phyloP scores from a whole-genome alignment of 2,797 vertebrate genomes.

The Cynodonichthys magdalenae region DNA sequence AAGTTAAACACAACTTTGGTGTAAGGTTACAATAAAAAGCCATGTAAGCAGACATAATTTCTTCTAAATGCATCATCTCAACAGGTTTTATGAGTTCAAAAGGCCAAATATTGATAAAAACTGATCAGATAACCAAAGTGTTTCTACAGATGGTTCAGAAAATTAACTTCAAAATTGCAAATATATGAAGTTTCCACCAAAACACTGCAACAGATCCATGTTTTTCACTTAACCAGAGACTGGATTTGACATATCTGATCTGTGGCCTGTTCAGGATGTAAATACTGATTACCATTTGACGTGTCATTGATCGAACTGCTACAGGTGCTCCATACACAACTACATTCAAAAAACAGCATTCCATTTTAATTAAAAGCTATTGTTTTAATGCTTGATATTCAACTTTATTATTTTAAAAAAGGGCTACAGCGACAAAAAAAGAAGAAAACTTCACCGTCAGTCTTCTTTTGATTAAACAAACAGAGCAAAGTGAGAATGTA shows the following conservation, averaged over 20 bases:
- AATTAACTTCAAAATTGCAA: too few relatives aligned
- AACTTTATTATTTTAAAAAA: slow-evolving; percentile 48
- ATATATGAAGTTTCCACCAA: not conserved
- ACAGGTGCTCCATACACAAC: slow-evolving; percentile 10
- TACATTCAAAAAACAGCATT: not conserved
- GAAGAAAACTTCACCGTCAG: slow-evolving; percentile 36
- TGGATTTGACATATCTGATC: not conserved
- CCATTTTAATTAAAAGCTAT: slow-evolving; percentile 48
- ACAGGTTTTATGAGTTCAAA: too few relatives aligned
- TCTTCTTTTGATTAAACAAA: slow-evolving; percentile 46
- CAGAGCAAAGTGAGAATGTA: slow-evolving; percentile 18
- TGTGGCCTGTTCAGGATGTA: slow-evolving; percentile 1
- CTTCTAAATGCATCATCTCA: too few relatives aligned
- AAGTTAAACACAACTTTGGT: too few relatives aligned
- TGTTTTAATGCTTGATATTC: slow-evolving; percentile 29
- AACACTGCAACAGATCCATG: not conserved
- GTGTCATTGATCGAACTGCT: slow-evolving; percentile 6
- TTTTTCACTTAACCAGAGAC: not conserved
- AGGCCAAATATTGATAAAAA: too few relatives aligned
- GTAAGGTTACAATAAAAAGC: too few relatives aligned
- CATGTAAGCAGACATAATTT: too few relatives aligned
- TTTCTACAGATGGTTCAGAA: too few relatives aligned
- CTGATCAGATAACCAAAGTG: too few relatives aligned
- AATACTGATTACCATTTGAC: slow-evolving; percentile 32
- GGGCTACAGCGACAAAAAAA: slow-evolving; percentile 16